These are phyloP conservation scores for Leucoraja ocellata DNA, from an alignment of 2,797 vertebrate genomes.

Conservation along the genomic window DNA sequence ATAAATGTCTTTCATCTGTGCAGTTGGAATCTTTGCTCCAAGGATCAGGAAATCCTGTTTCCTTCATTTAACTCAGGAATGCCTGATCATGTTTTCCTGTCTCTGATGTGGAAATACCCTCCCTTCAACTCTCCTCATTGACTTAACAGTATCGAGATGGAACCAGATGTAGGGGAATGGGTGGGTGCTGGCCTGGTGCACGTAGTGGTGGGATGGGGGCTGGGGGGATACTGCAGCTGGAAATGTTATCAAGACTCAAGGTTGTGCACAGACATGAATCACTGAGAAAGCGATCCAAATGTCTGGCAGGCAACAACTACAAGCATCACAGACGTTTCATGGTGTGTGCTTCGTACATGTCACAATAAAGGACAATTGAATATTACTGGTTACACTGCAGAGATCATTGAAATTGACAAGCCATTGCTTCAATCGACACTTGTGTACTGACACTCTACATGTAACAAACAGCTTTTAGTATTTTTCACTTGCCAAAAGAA, in stretches of 20 bases:
- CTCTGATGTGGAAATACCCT: background rate
- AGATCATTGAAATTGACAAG: no score
- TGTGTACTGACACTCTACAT: no score
- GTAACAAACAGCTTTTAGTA: no score
- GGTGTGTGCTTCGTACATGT: no score
- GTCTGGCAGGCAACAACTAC: background rate
- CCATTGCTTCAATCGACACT: no score
- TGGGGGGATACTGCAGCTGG: background rate
- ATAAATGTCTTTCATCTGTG: background rate
- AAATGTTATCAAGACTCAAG: background rate
- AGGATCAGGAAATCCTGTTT: conserved; percentile 19
- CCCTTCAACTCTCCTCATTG: background rate
- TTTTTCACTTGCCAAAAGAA: no score
- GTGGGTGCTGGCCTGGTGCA: no score
- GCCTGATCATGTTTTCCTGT: background rate
- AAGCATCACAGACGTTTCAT: background rate
- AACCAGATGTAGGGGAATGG: background rate
- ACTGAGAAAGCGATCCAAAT: background rate
- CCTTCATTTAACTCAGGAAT: conserved; percentile 10
- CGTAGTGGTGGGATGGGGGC: background rate
- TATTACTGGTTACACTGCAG: no score
- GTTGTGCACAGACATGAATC: background rate
- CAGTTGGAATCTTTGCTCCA: background rate
- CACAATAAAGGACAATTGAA: no score
- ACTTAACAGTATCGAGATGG: background rate